Evolutionary conservation across 1,140 invertebrate genomes (phyloP).

Genomic region (Drosophila arawakana): DNA sequence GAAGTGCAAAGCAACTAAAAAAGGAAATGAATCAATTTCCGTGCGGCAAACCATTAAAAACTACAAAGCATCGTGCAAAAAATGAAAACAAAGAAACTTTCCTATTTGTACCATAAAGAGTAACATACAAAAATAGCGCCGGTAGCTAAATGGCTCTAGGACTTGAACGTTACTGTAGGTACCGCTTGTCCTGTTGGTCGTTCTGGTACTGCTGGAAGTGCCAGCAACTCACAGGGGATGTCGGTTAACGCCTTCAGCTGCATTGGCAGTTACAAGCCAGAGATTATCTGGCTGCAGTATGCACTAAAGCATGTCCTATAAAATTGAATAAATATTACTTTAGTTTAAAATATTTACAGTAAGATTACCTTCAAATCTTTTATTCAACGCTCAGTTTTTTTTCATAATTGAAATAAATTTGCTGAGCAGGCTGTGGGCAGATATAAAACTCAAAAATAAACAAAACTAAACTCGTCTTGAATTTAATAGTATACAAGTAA

Average conservation of each 20-base stretch:
- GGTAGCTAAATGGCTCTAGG: neutral
- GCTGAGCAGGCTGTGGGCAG: no score
- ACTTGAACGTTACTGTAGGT: neutral
- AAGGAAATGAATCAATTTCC: constrained; percentile 81
- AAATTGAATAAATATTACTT: no score
- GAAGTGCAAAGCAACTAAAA: constrained; percentile 73
- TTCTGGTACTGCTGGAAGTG: no score
- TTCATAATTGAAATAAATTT: no score
- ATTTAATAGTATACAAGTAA: neutral
- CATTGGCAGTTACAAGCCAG: no score
- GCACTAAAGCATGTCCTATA: no score
- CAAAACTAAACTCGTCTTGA: neutral
- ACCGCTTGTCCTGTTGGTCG: no score
- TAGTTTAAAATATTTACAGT: no score
- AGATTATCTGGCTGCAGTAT: no score
- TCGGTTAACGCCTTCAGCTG: neutral
- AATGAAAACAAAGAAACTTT: constrained; percentile 38
- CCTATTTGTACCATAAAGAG: constrained; percentile 14
- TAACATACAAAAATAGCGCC: constrained; percentile 37
- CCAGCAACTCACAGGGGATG: neutral
- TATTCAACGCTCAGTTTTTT: no score
- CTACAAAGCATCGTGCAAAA: constrained; percentile 55
- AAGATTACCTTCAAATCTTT: no score
- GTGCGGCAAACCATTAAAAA: constrained; percentile 76
- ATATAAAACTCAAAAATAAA: neutral